A percentile compares a stretch with the other conserved stretches of the same genome.
These are phyloP conservation scores for Mastomys coucha DNA, from an alignment of 2,113 vertebrate species.

Conservation along the genomic window DNA sequence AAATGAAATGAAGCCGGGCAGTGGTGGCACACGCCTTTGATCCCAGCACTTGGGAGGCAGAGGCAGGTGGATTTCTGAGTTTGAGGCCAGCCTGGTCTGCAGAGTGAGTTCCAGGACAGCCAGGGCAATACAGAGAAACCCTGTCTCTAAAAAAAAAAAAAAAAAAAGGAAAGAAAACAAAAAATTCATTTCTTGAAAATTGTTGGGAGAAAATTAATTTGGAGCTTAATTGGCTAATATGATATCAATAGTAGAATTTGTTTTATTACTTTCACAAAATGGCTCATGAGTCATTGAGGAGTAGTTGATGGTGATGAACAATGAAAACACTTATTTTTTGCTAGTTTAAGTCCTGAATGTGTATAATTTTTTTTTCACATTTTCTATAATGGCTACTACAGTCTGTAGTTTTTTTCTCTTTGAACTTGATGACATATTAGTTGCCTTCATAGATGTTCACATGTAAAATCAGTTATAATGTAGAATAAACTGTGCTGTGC, in stretches of 20 bases:
- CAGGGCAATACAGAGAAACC: too few relatives aligned
- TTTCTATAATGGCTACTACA: background rate
- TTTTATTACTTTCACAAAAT: slow-evolving; percentile 49
- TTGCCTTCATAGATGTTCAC: background rate
- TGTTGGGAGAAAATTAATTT: background rate
- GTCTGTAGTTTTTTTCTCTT: background rate
- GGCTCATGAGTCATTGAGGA: background rate
- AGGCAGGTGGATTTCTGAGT: too few relatives aligned
- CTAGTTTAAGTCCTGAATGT: background rate
- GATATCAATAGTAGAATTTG: slow-evolving; percentile 15
- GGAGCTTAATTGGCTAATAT: slow-evolving; percentile 41
- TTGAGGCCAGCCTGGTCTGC: too few relatives aligned
- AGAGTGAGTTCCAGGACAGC: too few relatives aligned
- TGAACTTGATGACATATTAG: background rate
- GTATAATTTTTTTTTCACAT: background rate
- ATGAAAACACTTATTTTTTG: slow-evolving; percentile 28
- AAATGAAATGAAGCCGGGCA: too few relatives aligned
- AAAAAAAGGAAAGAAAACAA: background rate
- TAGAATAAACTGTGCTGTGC: background rate
- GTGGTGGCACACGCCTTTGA: too few relatives aligned
- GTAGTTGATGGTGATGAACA: slow-evolving; percentile 40
- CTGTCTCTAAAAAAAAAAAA: too few relatives aligned
- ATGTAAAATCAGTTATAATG: background rate
- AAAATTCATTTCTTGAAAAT: slow-evolving; percentile 53
- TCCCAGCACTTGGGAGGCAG: too few relatives aligned